phyloP scores from a whole-genome alignment of 2,888 invertebrate species.

The Nematopogon swammerdamellus region DNA sequence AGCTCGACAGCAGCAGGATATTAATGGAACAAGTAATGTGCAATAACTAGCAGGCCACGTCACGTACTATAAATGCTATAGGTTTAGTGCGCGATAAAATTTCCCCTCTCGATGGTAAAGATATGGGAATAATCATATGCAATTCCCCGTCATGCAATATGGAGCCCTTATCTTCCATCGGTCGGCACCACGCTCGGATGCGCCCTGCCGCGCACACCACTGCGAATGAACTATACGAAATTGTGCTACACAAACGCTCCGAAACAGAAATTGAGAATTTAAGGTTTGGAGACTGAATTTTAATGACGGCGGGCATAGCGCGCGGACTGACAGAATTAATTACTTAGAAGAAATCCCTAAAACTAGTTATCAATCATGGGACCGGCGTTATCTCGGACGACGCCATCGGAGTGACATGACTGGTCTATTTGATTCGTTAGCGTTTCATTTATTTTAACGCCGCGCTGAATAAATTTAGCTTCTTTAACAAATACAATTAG shows the following conservation, averaged over 20 bases:
- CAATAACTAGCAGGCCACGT: too few relatives aligned
- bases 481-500: too few relatives aligned
- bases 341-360: slow-evolving; percentile 15
- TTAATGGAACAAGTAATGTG: too few relatives aligned
- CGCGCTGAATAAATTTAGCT: neutral
- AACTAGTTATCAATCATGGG: slow-evolving; percentile 12
- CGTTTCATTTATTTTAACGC: neutral
- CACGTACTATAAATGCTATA: neutral
- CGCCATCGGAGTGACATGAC: neutral
- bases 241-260: neutral
- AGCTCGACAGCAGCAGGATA: too few relatives aligned
- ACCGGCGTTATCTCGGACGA: neutral
- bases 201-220: neutral
- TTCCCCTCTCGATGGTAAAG: neutral
- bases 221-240: neutral
- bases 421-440: neutral
- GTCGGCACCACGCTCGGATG: neutral
- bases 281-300: too few relatives aligned
- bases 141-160: neutral
- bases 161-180: neutral
- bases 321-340: slow-evolving; percentile 10
- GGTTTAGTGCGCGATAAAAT: neutral
- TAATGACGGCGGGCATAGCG: too few relatives aligned
- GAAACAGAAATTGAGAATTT: neutral
- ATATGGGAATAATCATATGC: neutral